Evolutionary conservation across 2,113 vertebrate species (phyloP).

Genomic region (Myodes glareolus): DNA sequence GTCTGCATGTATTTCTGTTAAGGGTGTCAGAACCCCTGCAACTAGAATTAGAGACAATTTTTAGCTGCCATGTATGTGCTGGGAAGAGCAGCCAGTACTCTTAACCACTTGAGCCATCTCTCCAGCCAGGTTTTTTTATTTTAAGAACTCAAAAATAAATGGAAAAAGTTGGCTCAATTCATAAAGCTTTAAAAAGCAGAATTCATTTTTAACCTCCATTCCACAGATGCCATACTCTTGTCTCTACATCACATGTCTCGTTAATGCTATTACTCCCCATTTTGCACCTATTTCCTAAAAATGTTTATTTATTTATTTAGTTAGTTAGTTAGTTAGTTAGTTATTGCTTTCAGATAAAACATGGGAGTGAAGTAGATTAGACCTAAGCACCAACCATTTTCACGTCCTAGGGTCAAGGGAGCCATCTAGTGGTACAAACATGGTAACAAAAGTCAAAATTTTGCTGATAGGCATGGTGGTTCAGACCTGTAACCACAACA

Average conservation of each 20-base stretch:
- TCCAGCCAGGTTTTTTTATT: neutral
- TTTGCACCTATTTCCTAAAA: conserved; percentile 46
- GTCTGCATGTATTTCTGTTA: neutral
- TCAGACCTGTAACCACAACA: neutral
- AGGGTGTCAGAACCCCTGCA: neutral
- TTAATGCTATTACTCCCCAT: conserved; percentile 2
- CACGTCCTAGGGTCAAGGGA: conserved; percentile 12
- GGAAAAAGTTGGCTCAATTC: neutral
- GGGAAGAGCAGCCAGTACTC: neutral
- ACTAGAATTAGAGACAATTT: neutral
- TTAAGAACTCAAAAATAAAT: neutral
- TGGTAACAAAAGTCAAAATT: neutral
- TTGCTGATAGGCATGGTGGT: neutral
- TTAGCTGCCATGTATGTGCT: neutral
- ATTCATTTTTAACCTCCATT: neutral
- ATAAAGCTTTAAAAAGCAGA: neutral
- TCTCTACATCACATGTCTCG: neutral
- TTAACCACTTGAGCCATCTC: neutral
- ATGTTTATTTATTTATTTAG: conserved; percentile 30
- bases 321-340: too few relatives aligned
- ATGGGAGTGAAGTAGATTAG: neutral
- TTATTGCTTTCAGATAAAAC: neutral
- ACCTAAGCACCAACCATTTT: neutral
- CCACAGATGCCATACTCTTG: neutral
- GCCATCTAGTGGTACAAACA: conserved; percentile 70